Conservation (phyloP, 2,797 vertebrate genomes). For the Fundulus diaphanus region DNA sequence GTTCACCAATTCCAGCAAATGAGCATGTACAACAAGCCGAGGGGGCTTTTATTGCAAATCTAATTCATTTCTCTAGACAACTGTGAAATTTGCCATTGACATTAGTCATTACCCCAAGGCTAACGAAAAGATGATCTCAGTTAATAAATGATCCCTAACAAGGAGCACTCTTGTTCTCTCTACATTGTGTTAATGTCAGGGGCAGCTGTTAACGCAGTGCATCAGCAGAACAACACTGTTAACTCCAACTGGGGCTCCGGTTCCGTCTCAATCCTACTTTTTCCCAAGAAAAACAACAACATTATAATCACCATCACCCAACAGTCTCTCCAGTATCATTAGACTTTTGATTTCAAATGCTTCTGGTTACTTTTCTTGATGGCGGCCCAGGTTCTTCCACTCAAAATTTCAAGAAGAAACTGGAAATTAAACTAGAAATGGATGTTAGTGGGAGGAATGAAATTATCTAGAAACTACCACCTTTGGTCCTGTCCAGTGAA, state of each 20-base stretch:
- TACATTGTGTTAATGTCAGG: slow-evolving; percentile 87
- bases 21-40: slow-evolving; percentile 95
- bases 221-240: slow-evolving; percentile 62
- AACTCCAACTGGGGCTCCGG: slow-evolving; percentile 53
- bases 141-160: slow-evolving; percentile 99
- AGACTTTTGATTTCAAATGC: slow-evolving; percentile 84
- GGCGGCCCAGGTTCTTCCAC: slow-evolving; percentile 81
- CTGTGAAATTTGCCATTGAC: slow-evolving; percentile 99
- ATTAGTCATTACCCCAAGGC: slow-evolving; percentile 98
- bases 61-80: slow-evolving; percentile 99
- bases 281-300: slow-evolving; percentile 7
- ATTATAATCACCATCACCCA: slow-evolving; percentile 61
- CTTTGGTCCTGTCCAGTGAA: slow-evolving; percentile 14
- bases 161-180: slow-evolving; percentile 77
- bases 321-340: slow-evolving; percentile 90
- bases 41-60: slow-evolving; percentile 96
- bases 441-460: slow-evolving; percentile 63
- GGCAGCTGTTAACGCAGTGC: slow-evolving; percentile 88
- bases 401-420: slow-evolving; percentile 36
- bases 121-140: slow-evolving; percentile 96
- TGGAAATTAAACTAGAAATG: slow-evolving; percentile 60
- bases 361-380: slow-evolving; percentile 85
- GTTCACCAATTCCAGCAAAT: slow-evolving; percentile 93
- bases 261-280: slow-evolving; percentile 49
- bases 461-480: slow-evolving; percentile 83